A percentile compares a stretch with the other conserved stretches of the same genome.
Evolutionary conservation across 2,113 vertebrate species (phyloP).

Genomic region (Rutilus rutilus): DNA sequence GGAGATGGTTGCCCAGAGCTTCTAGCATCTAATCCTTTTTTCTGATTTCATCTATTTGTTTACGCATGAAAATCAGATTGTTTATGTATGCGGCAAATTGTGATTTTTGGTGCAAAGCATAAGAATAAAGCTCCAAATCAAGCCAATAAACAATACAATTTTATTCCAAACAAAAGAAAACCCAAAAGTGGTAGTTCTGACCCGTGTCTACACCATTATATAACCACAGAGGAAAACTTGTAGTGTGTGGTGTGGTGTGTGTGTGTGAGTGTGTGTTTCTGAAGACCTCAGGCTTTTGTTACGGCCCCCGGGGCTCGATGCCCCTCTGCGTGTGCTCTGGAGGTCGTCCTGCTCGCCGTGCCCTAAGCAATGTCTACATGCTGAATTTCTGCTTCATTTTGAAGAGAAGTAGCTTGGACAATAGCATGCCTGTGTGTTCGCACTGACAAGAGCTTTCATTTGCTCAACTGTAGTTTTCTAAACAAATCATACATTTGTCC

Average conservation of each 20-base stretch:
- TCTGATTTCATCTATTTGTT: background rate
- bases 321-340: slow-evolving; percentile 12
- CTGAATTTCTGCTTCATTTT: slow-evolving; percentile 5
- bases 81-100: background rate
- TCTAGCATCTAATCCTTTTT: background rate
- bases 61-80: slow-evolving; percentile 14
- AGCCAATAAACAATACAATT: slow-evolving; percentile 18
- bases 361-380: background rate
- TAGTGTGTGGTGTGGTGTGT: slow-evolving; percentile 18
- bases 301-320: slow-evolving; percentile 3
- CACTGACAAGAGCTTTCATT: slow-evolving; percentile 6
- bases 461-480: background rate
- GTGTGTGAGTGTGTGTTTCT: slow-evolving; percentile 39
- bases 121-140: background rate
- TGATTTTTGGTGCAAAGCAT: background rate
- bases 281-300: slow-evolving; percentile 23
- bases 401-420: background rate
- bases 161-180: slow-evolving; percentile 13
- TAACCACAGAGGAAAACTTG: slow-evolving; percentile 9
- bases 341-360: slow-evolving; percentile 15
- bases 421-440: background rate
- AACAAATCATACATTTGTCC: slow-evolving; percentile 8
- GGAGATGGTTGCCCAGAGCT: background rate
- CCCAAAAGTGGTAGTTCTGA: background rate
- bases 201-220: background rate